These are phyloP conservation scores for Phyllotis vaccarum DNA, from an alignment of 2,797 vertebrate genomes.

Conservation along the genomic window DNA sequence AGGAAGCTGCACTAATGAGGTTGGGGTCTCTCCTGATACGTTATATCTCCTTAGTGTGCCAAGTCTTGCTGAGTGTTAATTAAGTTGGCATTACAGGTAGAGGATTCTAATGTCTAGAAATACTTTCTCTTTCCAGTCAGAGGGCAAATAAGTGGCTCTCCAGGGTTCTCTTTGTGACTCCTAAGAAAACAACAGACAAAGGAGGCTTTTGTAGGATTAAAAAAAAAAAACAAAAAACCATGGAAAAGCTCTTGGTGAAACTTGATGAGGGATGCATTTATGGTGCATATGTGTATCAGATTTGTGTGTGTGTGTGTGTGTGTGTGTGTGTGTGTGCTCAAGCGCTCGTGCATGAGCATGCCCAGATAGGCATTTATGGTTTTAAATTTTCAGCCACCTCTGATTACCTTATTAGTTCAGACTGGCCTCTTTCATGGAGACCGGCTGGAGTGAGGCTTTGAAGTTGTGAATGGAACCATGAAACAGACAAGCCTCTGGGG, in stretches of 20 bases:
- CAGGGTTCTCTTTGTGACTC: constrained; percentile 33
- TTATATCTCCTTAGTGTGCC: constrained; percentile 20
- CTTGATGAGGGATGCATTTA: constrained; percentile 39
- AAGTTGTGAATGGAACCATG: constrained; percentile 22
- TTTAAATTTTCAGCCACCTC: constrained; percentile 27
- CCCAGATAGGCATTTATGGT: constrained; percentile 36
- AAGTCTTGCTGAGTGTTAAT: constrained; percentile 62
- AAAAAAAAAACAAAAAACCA: not conserved
- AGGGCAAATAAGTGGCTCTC: not conserved
- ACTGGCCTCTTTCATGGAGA: not conserved
- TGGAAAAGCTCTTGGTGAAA: constrained; percentile 60
- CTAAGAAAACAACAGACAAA: constrained; percentile 72
- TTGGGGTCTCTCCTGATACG: not conserved
- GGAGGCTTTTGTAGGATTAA: constrained; percentile 56
- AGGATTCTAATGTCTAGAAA: constrained; percentile 46
- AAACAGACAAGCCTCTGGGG: not conserved
- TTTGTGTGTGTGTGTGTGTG: not conserved
- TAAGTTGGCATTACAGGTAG: constrained; percentile 72
- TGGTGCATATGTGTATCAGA: not conserved
- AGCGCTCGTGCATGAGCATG: not conserved
- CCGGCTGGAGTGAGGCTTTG: constrained; percentile 40
- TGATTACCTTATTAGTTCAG: constrained; percentile 32
- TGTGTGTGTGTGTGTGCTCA: not conserved
- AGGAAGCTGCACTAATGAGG: constrained; percentile 28
- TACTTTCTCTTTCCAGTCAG: constrained; percentile 29